Evolutionary conservation across 2,888 invertebrate species (phyloP).

Genomic region (Neoaliturus tenellus): DNA sequence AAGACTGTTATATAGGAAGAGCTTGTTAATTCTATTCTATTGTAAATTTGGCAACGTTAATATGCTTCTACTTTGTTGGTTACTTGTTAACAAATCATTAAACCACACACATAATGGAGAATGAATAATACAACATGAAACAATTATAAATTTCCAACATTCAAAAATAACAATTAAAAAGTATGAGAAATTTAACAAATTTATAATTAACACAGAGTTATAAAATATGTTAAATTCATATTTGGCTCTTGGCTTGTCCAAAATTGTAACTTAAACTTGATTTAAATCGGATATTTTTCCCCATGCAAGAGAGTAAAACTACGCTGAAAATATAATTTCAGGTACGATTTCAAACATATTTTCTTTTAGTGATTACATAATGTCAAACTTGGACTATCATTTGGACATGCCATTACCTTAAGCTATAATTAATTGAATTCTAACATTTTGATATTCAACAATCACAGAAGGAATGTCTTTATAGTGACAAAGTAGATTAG

Average conservation of each 20-base stretch:
- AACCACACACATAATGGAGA: not conserved
- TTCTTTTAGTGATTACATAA: not conserved
- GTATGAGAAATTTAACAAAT: not conserved
- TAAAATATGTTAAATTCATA: not conserved
- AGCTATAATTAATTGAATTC: not conserved
- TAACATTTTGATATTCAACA: not conserved
- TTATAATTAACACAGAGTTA: not conserved
- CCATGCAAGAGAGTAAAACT: not conserved
- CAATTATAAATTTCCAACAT: slow-evolving; percentile 29
- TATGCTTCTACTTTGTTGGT: not conserved
- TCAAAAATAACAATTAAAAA: slow-evolving; percentile 23
- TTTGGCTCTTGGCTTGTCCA: not conserved
- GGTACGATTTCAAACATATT: not conserved
- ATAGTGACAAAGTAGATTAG: too few relatives aligned
- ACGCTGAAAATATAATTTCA: not conserved
- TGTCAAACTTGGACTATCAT: not conserved
- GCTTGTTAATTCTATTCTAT: not conserved
- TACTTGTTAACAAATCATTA: not conserved
- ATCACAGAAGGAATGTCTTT: not conserved
- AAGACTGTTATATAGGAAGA: not conserved
- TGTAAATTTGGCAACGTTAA: slow-evolving; percentile 43
- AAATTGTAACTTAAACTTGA: not conserved
- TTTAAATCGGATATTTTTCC: not conserved
- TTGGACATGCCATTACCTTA: not conserved
- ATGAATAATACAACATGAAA: not conserved